Evolutionary conservation across 2,888 invertebrate genomes (phyloP), one percentile per base, ranked within the genome.

Genomic region (Melikaiella ostensackeni): DNA sequence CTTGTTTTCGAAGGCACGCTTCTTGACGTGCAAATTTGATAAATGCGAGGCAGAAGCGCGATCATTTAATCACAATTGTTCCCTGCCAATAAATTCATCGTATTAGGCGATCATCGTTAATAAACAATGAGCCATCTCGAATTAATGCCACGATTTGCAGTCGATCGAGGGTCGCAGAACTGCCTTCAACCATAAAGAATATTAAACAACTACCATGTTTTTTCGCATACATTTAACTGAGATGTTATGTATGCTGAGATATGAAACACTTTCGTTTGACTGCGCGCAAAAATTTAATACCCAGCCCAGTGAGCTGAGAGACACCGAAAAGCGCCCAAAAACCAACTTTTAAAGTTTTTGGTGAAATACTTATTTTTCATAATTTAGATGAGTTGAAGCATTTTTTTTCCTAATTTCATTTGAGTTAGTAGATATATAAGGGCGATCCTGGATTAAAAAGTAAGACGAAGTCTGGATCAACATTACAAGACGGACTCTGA

Each of bases 71-170:
- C 30, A 9, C 70, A 30, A 70, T 70, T 70, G 84, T 82, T 77
- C 75, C 16, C 27, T 63, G 74, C 7, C 79, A 80, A 85, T 83
- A 84, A 86, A 85, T 85, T 84, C 83, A 83, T 83, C 83, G 77
- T 83, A 86, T 85, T 83, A 83, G 83, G 82, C 73, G 74, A 75
- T 76, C 78, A 63, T 77, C 73, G 38, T 78, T 70, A 75, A 82
- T 79, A 81, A 86, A 88, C 87, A 86, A 88, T 88, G 81, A 86
- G 84, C 83, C 79, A 83, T 86, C 84, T 80, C 66, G 81, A 64
- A 82, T 84, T 86, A 86, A 88, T 86, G 75, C 64, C 77, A 76
- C 77, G 82, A 87, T 88, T 88, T 85, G 84, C 83, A 85, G 85
- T 86, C 86, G 80, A 79, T 61, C 66, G 75, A 79, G 77, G 78